Evolutionary conservation across 1,140 invertebrate genomes (phyloP), one percentile per base, ranked within the genome.

Genomic region (Drosophila chauvacae): DNA sequence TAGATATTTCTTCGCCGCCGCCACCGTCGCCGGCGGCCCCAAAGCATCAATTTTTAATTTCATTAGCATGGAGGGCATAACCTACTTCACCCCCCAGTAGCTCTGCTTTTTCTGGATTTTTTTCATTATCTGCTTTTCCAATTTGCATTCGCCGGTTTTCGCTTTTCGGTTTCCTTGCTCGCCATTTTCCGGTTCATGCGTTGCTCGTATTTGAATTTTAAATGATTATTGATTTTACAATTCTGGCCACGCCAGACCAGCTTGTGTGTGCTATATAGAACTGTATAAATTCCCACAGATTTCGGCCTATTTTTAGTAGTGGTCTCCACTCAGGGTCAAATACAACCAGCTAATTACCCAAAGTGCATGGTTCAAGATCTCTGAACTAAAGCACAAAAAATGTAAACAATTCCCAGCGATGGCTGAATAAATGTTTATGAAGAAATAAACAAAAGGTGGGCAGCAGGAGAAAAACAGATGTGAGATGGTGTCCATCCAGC

Each of bases 11-110:
- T 57, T 33, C 61, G 42, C 55, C 28, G n/a, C 50, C 18, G 11
- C 11, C 30, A 7, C 7, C 33, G 35, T 11, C 37, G 72, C 66
- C 66, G 51, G 37, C 83, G 80, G 73, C 84, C 84, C 77, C 84
- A 88, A 88, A 90, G 81, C 84, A 88, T 88, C 85, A 88, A 90
- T 88, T 88, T 88, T 88, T 88, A 88, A 88, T 88, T 88, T 88
- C 84, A 88, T 88, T 88, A 88, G 85, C 84, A 80, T 74, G 69
- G 68, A 71, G 75, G 75, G 75, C 55, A 44, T 50, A 51, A 51
- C 63, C 56, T 20, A 42, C 64, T 42, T 39, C 42, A 23, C 16
- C 30, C 14, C 53, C 2, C 48, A 50, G 81, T 77, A 28, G 30
- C 45, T 35, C n/a, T 48, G 53, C 35, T 1, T 37, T 66, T 66